phyloP scores from a whole-genome alignment of 2,888 invertebrate species.

The Clostera curtula region DNA sequence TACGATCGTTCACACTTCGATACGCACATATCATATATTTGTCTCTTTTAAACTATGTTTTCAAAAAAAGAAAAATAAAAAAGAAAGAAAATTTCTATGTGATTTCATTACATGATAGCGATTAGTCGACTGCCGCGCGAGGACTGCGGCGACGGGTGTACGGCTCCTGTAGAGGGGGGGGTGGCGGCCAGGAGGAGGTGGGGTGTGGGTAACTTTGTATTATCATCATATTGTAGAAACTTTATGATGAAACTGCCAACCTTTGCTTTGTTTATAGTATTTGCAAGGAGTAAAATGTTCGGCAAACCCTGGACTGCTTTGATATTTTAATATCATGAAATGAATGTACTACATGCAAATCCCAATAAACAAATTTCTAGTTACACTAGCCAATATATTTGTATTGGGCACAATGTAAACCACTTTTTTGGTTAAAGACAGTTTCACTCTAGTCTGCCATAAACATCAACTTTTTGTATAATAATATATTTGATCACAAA shows the following conservation, averaged over 20 bases:
- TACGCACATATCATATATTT: constrained; percentile 72
- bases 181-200: constrained; percentile 36
- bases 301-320: no score
- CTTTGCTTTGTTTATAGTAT: no score
- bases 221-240: constrained; percentile 30
- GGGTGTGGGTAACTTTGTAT: constrained; percentile 39
- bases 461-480: constrained; percentile 3
- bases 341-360: no score
- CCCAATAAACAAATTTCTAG: no score
- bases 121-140: constrained; percentile 48
- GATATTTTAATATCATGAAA: no score
- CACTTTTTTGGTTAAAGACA: constrained; percentile 3
- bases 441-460: constrained; percentile 14
- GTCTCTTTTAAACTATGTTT: constrained; percentile 60
- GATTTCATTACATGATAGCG: constrained; percentile 64
- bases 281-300: no score
- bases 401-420: constrained; percentile 6
- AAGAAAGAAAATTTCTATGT: constrained; percentile 60
- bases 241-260: no score
- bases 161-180: constrained; percentile 50
- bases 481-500: constrained; percentile 10
- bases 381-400: no score
- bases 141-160: constrained; percentile 35
- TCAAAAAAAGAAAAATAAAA: constrained; percentile 57
- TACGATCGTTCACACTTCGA: constrained; percentile 67